A percentile compares a stretch with the other conserved stretches of the same genome.
phyloP scores from a whole-genome alignment of 2,113 vertebrate genomes.

The Mellivora capensis region DNA sequence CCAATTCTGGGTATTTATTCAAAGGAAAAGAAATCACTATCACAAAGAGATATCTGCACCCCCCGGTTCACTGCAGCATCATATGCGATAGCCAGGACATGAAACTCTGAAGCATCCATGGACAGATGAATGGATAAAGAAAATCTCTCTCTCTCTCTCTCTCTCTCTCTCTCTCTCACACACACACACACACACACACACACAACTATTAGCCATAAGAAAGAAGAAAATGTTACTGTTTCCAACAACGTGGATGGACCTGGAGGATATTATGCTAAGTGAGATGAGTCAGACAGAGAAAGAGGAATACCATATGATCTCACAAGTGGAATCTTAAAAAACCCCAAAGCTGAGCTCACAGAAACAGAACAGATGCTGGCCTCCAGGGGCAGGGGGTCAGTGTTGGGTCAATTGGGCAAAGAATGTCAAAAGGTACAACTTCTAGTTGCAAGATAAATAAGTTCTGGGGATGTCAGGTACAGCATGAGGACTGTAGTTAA shows the following conservation, averaged over 20 bases:
- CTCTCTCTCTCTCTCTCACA: no score
- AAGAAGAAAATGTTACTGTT: not conserved
- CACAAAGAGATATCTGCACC: not conserved
- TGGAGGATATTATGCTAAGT: not conserved
- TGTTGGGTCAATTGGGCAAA: not conserved
- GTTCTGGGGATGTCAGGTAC: not conserved
- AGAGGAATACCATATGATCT: not conserved
- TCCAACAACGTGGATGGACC: not conserved
- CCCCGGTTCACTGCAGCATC: not conserved
- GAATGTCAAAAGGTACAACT: not conserved
- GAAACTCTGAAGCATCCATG: not conserved
- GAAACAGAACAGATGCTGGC: not conserved
- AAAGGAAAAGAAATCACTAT: not conserved
- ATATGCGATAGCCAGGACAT: not conserved
- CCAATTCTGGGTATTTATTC: not conserved
- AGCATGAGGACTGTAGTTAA: not conserved
- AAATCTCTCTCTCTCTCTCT: no score
- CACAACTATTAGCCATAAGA: not conserved
- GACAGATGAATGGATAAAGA: not conserved
- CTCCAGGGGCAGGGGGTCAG: not conserved
- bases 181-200: not conserved
- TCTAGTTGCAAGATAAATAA: not conserved
- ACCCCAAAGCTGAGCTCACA: not conserved
- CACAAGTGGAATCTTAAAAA: not conserved
- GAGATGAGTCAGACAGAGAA: not conserved